These are phyloP conservation scores for Riparia riparia DNA, from an alignment of 2,113 vertebrate genomes.

Conservation along the genomic window DNA sequence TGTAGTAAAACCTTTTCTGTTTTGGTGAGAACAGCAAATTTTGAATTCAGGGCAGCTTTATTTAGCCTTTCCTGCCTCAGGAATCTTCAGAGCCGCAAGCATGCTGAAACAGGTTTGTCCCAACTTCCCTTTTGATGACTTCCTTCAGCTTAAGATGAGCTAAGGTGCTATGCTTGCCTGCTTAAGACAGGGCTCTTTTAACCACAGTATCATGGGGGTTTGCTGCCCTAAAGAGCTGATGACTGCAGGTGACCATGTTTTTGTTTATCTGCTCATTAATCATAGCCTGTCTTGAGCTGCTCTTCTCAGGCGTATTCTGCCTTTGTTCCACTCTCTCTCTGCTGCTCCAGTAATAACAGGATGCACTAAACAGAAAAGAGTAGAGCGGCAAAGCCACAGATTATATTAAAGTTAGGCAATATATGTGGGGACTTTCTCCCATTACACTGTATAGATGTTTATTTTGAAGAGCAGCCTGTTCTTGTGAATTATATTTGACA, in stretches of 20 bases:
- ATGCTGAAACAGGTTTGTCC: neutral
- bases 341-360: neutral
- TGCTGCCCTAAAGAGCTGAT: neutral
- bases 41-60: neutral
- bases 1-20: neutral
- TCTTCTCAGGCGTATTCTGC: neutral
- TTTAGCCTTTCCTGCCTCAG: neutral
- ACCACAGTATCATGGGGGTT: neutral
- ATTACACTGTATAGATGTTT: neutral
- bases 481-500: neutral
- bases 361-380: neutral
- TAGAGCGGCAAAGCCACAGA: neutral
- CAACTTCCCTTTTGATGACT: neutral
- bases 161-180: neutral
- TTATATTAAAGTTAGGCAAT: neutral
- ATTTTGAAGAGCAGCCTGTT: neutral
- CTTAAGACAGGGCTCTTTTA: neutral
- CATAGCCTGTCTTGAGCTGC: neutral
- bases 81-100: neutral
- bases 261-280: slow-evolving; percentile 44
- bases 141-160: neutral
- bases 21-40: neutral
- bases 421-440: neutral
- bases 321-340: neutral
- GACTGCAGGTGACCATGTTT: neutral